phyloP scores from a whole-genome alignment of 2,888 invertebrate species.

The Alsophila aescularia region DNA sequence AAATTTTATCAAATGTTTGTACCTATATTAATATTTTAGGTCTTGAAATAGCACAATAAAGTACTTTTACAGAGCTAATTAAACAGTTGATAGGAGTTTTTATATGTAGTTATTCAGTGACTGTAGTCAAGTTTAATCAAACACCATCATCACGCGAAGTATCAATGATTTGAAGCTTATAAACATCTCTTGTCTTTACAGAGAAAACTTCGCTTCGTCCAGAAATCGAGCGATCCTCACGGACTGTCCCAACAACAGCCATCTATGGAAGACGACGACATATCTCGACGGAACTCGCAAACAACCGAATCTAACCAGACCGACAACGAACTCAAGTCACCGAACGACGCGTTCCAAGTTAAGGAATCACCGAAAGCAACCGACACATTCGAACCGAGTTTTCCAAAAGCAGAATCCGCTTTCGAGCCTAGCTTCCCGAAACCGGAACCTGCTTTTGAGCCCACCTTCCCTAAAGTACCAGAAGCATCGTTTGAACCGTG shows the following conservation, averaged over 20 bases:
- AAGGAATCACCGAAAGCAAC: slow-evolving; percentile 50
- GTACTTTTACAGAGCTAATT: too few relatives aligned
- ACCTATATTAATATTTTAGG: too few relatives aligned
- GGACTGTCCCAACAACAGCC: slow-evolving; percentile 61
- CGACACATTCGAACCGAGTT: slow-evolving; percentile 58
- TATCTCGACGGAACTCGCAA: slow-evolving; percentile 48
- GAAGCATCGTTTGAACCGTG: too few relatives aligned
- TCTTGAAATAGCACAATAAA: too few relatives aligned
- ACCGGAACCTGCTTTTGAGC: slow-evolving; percentile 10
- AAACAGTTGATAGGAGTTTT: too few relatives aligned
- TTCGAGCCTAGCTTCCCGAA: slow-evolving; percentile 50
- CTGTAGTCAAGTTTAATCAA: too few relatives aligned
- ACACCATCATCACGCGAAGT: too few relatives aligned
- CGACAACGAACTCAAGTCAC: slow-evolving; percentile 48
- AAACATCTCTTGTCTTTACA: slow-evolving; percentile 44
- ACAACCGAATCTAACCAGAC: slow-evolving; percentile 35
- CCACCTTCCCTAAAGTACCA: slow-evolving; percentile 15
- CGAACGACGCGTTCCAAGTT: slow-evolving; percentile 48
- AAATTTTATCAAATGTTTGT: too few relatives aligned
- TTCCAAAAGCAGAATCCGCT: slow-evolving; percentile 44
- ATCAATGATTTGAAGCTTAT: background rate
- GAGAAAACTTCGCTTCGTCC: slow-evolving; percentile 88
- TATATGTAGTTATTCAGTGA: too few relatives aligned
- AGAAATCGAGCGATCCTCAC: slow-evolving; percentile 81
- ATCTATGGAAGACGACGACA: slow-evolving; percentile 69